Percentiles rank a stretch among this genome's conserved stretches.
Evolutionary conservation across 1,140 invertebrate species (phyloP).

Genomic region (Centruroides sculpturatus): DNA sequence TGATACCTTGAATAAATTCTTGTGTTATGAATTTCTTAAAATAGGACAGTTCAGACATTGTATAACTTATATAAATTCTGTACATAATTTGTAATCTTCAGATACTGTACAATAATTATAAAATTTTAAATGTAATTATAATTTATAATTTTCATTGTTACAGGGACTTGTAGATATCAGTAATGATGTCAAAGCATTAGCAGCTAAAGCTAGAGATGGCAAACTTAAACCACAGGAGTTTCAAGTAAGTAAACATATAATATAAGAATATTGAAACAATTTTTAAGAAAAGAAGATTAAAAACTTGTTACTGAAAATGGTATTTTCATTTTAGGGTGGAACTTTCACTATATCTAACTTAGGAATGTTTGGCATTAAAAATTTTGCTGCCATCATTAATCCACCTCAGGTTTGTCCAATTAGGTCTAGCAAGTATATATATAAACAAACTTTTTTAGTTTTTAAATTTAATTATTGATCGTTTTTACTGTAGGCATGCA

Average conservation of each 20-base stretch:
- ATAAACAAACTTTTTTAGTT: not conserved
- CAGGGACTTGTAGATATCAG: slow-evolving; percentile 75
- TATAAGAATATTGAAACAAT: too few relatives aligned
- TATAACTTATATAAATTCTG: too few relatives aligned
- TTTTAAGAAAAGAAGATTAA: too few relatives aligned
- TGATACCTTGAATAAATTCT: too few relatives aligned
- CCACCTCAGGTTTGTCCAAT: slow-evolving; percentile 39
- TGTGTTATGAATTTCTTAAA: too few relatives aligned
- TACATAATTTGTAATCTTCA: too few relatives aligned
- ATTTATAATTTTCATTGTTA: slow-evolving; percentile 4
- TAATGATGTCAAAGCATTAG: slow-evolving; percentile 65
- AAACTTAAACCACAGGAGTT: slow-evolving; percentile 95
- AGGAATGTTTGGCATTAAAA: slow-evolving; percentile 87
- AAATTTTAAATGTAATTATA: too few relatives aligned
- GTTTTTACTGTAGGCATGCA: slow-evolving; percentile 35
- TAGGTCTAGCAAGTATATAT: not conserved
- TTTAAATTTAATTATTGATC: not conserved
- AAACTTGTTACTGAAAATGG: too few relatives aligned
- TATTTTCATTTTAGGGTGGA: slow-evolving; percentile 37
- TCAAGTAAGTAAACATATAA: slow-evolving; percentile 47
- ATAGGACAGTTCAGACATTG: too few relatives aligned
- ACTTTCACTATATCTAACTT: slow-evolving; percentile 86
- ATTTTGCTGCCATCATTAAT: slow-evolving; percentile 52
- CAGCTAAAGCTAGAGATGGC: slow-evolving; percentile 77
- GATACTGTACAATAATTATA: too few relatives aligned